Evolutionary conservation across 92 coral and sea anemone genomes (phyloP).

Genomic region (Parazoanthus swiftii): DNA sequence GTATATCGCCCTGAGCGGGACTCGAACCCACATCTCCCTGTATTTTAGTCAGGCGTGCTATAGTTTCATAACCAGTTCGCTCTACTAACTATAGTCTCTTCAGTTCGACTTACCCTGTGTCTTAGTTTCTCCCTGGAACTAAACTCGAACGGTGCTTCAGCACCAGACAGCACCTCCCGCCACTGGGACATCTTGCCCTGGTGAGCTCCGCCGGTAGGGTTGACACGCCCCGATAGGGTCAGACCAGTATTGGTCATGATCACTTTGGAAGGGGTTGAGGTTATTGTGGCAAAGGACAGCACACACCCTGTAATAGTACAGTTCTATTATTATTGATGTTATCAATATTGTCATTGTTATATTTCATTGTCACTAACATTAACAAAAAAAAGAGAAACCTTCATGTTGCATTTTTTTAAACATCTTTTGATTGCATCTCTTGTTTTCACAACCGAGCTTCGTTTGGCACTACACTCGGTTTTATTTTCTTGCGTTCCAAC

Average conservation of each 20-base stretch:
- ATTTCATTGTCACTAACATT: neutral
- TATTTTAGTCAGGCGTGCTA: too few species aligned
- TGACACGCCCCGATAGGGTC: slow-evolving; percentile 72
- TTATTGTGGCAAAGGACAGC: slow-evolving; percentile 81
- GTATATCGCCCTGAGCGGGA: too few species aligned
- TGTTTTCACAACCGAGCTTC: neutral
- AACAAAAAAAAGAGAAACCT: too few species aligned
- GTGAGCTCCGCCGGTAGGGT: slow-evolving; percentile 48
- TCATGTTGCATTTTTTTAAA: too few species aligned
- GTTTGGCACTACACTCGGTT: neutral
- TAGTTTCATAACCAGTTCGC: too few species aligned
- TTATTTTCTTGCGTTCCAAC: neutral
- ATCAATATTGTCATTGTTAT: neutral
- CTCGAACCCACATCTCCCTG: too few species aligned
- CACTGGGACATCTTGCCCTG: slow-evolving; percentile 91
- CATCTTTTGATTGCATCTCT: neutral
- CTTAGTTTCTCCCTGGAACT: slow-evolving; percentile 86
- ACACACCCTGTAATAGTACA: slow-evolving; percentile 65
- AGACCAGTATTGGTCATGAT: slow-evolving; percentile 91
- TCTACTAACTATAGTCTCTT: neutral
- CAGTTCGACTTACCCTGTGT: slow-evolving; percentile 71
- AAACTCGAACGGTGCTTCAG: slow-evolving; percentile 90
- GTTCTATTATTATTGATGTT: neutral
- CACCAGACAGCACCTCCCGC: slow-evolving; percentile 84
- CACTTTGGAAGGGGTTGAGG: slow-evolving; percentile 90